Evolutionary conservation across 2,888 invertebrate genomes (phyloP), one percentile per base, ranked within the genome.

Genomic region (Pachliopta kotzebuea): DNA sequence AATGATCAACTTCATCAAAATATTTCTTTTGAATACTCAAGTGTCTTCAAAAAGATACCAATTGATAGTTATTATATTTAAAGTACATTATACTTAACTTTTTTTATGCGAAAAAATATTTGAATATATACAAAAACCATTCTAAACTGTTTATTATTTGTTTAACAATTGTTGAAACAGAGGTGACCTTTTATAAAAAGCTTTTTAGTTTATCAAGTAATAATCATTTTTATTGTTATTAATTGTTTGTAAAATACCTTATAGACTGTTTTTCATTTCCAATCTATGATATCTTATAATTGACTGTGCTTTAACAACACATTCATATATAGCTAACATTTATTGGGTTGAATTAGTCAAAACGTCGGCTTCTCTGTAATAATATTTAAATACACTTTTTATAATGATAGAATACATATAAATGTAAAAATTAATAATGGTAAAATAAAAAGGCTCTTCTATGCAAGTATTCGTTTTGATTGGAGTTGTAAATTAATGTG

Each of bases 281-380:
- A 29, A 7, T 62, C 29, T 42, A 21, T 24, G 58, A 52, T 17
- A 8, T 52, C 37, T 20, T 63, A 42, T 53, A 29, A 63, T 57
- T 62, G 52, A 62, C 56, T 23, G 24, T 14, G 54, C 21, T 58
- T 24, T 18, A 53, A 63, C n/a, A 57, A 57, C 26, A 26, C 29
- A 49, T 23, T 56, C 45, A 26, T 11, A 20, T 20, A 45, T 55
- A 29, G 56, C 49, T 56, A 17, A 45, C 8, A 23, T 37, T 56
- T 23, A 55, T 29, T 20, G 26, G 26, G 26, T 56, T 37, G 23
- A 17, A n/a, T 42, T 49, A 55, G 26, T 60, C 23, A 52, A 60
- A 9, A 18, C 20, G 31, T 3, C 31, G 20, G 21, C 50, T 52
- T 52, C n/a, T 11, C 3, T 52, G 9, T 18, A n/a, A 6, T 21